A percentile compares a stretch with the other conserved stretches of the same genome.
These are phyloP conservation scores for Xerus inauris DNA, from an alignment of 2,113 vertebrate genomes.

Conservation along the genomic window DNA sequence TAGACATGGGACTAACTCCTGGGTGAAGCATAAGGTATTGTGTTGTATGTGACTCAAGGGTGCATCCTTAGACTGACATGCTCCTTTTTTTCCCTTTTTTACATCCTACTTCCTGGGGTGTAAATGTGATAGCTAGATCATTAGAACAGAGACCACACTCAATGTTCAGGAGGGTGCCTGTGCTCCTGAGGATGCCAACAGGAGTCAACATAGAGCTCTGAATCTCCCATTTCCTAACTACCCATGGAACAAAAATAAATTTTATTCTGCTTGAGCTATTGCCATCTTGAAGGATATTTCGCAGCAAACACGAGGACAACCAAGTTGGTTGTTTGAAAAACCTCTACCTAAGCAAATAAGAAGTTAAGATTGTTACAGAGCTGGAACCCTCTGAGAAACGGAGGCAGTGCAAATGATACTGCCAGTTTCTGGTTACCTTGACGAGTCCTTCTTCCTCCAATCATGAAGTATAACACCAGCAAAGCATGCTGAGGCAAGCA, in stretches of 20 bases:
- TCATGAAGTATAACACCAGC: too few relatives aligned
- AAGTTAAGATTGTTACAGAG: background rate
- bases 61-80: background rate
- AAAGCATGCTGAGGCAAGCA: too few relatives aligned
- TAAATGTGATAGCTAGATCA: background rate
- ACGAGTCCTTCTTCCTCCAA: too few relatives aligned
- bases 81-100: background rate
- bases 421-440: too few relatives aligned
- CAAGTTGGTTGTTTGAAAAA: background rate
- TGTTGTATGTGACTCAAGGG: background rate
- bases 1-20: background rate
- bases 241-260: background rate
- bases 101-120: background rate
- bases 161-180: background rate
- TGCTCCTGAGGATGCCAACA: background rate
- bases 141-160: background rate
- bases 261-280: background rate
- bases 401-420: too few relatives aligned
- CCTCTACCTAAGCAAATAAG: background rate
- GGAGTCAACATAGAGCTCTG: background rate
- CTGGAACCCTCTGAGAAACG: too few relatives aligned
- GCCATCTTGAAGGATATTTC: background rate
- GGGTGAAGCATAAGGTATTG: background rate
- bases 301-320: background rate
- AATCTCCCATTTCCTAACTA: background rate